Conservation (phyloP, 2,797 vertebrate genomes). For the Diplodus sargus region DNA sequence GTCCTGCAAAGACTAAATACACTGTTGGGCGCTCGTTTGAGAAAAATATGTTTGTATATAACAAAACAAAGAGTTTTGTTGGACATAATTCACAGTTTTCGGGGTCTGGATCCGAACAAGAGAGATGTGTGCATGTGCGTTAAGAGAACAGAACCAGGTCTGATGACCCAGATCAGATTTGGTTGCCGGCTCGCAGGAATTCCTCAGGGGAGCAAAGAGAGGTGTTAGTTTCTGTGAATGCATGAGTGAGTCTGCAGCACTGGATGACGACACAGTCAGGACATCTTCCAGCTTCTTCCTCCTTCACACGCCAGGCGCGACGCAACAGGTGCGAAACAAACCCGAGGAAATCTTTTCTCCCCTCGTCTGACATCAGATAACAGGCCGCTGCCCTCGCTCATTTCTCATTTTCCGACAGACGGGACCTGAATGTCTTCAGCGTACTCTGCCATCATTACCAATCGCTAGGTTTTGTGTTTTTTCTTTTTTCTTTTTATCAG, state of each 20-base stretch:
- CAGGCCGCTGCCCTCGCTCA: conserved; percentile 6
- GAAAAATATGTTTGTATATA: too few relatives aligned
- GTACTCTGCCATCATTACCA: conserved; percentile 20
- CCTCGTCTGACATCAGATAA: conserved; percentile 43
- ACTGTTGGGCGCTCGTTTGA: background rate
- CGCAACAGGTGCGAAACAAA: conserved; percentile 45
- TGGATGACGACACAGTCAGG: conserved; percentile 14
- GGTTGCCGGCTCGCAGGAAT: conserved; percentile 6
- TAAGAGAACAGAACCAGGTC: background rate
- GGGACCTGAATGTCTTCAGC: conserved; percentile 23
- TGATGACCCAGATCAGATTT: conserved; percentile 11
- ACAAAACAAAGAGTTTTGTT: too few relatives aligned
- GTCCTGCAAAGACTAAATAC: background rate
- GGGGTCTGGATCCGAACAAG: background rate
- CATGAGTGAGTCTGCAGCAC: conserved; percentile 10
- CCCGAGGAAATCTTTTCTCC: conserved; percentile 30
- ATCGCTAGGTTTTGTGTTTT: background rate
- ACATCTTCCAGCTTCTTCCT: conserved; percentile 14
- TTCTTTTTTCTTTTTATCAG: conserved; percentile 6
- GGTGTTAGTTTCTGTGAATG: background rate
- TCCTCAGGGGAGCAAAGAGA: background rate
- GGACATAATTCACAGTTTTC: background rate
- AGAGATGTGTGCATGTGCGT: background rate
- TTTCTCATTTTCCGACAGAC: conserved; percentile 16
- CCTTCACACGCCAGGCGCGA: conserved; percentile 3